Percentiles rank a stretch among this genome's conserved stretches.
phyloP scores from a whole-genome alignment of 1,140 invertebrate species.

The Chelonus insularis region DNA sequence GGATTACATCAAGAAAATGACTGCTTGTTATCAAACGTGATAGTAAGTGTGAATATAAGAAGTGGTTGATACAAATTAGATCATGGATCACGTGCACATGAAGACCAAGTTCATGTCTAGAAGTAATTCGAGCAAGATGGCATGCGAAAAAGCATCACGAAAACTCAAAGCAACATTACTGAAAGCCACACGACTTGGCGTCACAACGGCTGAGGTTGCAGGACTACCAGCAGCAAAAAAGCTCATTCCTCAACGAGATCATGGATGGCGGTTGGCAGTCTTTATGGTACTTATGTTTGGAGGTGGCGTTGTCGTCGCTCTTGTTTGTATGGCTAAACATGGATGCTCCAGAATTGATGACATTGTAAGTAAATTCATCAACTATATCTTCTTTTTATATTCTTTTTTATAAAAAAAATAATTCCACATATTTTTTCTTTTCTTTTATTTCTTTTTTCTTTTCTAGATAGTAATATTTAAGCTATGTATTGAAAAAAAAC shows the following conservation, averaged over 20 bases:
- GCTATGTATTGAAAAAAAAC: no score
- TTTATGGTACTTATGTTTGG: constrained; percentile 53
- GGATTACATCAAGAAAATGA: no score
- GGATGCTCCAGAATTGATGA: constrained; percentile 56
- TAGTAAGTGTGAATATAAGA: constrained; percentile 1
- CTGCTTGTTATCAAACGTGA: background rate
- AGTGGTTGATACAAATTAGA: constrained; percentile 5
- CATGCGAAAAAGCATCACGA: constrained; percentile 53
- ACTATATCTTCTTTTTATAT: no score
- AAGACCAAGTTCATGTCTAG: constrained; percentile 45
- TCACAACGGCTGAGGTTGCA: constrained; percentile 47
- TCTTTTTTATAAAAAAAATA: no score
- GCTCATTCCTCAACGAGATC: constrained; percentile 51
- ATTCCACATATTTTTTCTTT: no score
- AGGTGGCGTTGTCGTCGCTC: constrained; percentile 52
- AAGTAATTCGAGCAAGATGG: constrained; percentile 50
- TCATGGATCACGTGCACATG: constrained; percentile 49
- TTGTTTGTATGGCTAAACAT: constrained; percentile 53
- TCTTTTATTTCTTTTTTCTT: no score
- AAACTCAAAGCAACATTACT: constrained; percentile 48
- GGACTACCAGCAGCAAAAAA: constrained; percentile 48
- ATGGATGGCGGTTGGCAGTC: constrained; percentile 55
- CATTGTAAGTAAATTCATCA: constrained; percentile 49
- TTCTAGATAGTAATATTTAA: no score
- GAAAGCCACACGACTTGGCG: constrained; percentile 50